phyloP scores from a whole-genome alignment of 2,113 vertebrate genomes.

The Oxygymnocypris stewartii region DNA sequence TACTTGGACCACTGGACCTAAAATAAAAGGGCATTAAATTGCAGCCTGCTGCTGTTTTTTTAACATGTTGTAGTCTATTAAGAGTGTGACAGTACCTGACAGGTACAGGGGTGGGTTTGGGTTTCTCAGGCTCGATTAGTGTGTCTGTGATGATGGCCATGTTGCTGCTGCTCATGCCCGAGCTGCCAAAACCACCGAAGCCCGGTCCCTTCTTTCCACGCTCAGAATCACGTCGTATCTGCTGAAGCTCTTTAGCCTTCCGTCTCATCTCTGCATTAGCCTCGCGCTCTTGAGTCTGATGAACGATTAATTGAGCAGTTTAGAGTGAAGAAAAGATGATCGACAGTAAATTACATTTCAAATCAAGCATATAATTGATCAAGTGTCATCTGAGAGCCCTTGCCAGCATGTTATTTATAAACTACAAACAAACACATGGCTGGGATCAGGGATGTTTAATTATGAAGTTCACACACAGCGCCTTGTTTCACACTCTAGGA shows the following conservation, averaged over 20 bases:
- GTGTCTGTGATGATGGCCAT: slow-evolving; percentile 80
- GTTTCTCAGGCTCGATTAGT: slow-evolving; percentile 84
- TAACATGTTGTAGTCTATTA: not conserved
- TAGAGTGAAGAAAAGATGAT: not conserved
- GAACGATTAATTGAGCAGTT: not conserved
- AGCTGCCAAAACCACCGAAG: slow-evolving; percentile 85
- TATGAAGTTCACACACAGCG: not conserved
- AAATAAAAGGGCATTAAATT: slow-evolving; percentile 25
- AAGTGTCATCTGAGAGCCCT: not conserved
- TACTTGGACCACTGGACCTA: slow-evolving; percentile 84
- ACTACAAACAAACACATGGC: not conserved
- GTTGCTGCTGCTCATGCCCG: slow-evolving; percentile 75
- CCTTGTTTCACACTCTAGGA: not conserved
- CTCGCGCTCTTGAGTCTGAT: slow-evolving; percentile 87
- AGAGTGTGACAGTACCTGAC: slow-evolving; percentile 70
- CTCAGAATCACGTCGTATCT: slow-evolving; percentile 83
- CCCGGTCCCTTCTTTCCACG: slow-evolving; percentile 85
- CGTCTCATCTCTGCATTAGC: slow-evolving; percentile 89
- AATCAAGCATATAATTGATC: not conserved
- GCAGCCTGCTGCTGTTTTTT: not conserved
- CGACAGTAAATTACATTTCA: not conserved
- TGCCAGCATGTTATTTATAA: not conserved
- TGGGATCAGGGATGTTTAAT: not conserved
- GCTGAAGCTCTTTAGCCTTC: slow-evolving; percentile 87
- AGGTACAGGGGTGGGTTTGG: slow-evolving; percentile 78